phyloP scores from a whole-genome alignment of 2,113 vertebrate species.

The Panthera uncia region DNA sequence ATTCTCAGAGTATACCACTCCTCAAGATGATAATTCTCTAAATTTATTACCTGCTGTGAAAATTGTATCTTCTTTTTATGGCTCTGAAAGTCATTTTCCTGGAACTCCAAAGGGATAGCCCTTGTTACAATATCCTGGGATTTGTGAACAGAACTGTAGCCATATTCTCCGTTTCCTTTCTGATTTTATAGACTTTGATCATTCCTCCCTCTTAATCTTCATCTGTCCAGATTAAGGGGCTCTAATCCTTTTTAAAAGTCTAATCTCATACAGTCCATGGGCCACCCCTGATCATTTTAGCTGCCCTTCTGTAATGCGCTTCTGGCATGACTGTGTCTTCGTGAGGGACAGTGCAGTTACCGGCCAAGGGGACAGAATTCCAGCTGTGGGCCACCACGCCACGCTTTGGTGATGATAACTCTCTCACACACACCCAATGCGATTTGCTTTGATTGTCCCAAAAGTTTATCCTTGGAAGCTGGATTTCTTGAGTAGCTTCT shows the following conservation, averaged over 20 bases:
- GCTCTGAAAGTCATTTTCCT: constrained; percentile 37
- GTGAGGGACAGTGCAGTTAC: background rate
- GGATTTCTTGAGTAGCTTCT: constrained; percentile 4
- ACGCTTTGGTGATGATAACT: background rate
- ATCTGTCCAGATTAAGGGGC: constrained; percentile 64
- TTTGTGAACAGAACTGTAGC: background rate
- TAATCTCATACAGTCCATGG: constrained; percentile 47
- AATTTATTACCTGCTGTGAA: constrained; percentile 68
- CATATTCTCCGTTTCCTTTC: constrained; percentile 58
- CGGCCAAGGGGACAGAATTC: background rate
- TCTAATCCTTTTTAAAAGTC: constrained; percentile 64
- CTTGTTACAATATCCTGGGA: background rate
- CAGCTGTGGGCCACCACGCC: background rate
- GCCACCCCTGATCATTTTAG: constrained; percentile 7
- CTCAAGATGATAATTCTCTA: constrained; percentile 62
- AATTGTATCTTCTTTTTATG: constrained; percentile 52
- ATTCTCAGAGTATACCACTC: constrained; percentile 21
- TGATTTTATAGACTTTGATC: constrained; percentile 62
- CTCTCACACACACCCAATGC: background rate
- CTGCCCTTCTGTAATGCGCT: background rate
- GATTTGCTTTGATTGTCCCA: background rate
- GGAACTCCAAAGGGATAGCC: background rate
- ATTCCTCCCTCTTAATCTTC: constrained; percentile 53
- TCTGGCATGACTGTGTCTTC: background rate
- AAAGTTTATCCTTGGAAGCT: background rate